Evolutionary conservation across 2,888 invertebrate genomes (phyloP), one percentile per base, ranked within the genome.

Genomic region (Griposia aprilina): DNA sequence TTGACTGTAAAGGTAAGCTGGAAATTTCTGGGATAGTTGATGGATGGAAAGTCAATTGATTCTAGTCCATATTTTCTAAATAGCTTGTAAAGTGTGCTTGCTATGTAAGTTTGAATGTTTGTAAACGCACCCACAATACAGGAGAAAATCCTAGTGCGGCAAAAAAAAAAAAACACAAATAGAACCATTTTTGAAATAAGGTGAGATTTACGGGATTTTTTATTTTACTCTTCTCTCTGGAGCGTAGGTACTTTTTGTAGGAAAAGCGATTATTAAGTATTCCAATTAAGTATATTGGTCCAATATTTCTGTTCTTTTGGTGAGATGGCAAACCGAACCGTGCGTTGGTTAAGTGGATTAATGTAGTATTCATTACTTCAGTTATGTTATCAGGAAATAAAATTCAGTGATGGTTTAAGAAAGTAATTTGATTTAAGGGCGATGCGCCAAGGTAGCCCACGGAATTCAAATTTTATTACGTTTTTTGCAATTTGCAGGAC

Each of bases 381-480:
- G 23, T 57, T 59, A 15, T 8, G 26, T 73, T 75, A 76, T 79
- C 74, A 48, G 62, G 20, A 30, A 63, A 76, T 71, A 50, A 78
- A 82, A 74, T 11, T 72, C 55, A 75, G 30, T 71, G 30, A 71
- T 57, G 57, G 26, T 6, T 60, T 36, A 26, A 70, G 76, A 55
- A 81, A 76, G 55, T 71, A 52, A 78, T 83, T 71, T 57, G 50
- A 67, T 83, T 50, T 6, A n/a, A n/a, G n/a, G n/a, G n/a, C n/a
- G n/a, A n/a, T n/a, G n/a, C n/a, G n/a, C n/a, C n/a, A n/a, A n/a
- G n/a, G n/a, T n/a, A n/a, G n/a, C n/a, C n/a, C n/a, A n/a, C n/a
- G n/a, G n/a, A n/a, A n/a, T n/a, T n/a, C n/a, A n/a, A n/a, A n/a
- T n/a, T n/a, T n/a, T n/a, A n/a, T n/a, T n/a, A n/a, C n/a, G n/a